phyloP scores from a whole-genome alignment of 2,113 vertebrate genomes.

The Sylvia atricapilla region DNA sequence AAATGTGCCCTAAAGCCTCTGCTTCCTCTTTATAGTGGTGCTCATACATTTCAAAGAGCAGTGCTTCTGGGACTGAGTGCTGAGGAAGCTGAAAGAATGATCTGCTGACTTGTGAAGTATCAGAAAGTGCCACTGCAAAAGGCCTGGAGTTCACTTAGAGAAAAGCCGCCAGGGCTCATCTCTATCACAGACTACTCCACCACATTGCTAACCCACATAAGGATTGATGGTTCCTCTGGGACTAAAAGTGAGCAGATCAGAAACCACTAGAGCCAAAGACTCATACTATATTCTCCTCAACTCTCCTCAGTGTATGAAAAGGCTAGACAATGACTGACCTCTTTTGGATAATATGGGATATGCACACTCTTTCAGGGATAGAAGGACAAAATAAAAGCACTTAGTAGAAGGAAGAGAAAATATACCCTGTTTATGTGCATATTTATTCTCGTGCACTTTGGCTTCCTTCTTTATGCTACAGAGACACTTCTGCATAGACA shows the following conservation, averaged over 20 bases:
- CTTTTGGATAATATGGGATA: not conserved
- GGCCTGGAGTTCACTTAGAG: not conserved
- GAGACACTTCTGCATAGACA: not conserved
- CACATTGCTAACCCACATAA: not conserved
- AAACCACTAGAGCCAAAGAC: not conserved
- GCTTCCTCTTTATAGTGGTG: not conserved
- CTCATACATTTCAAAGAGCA: not conserved
- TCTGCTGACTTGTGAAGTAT: not conserved
- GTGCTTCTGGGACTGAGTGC: not conserved
- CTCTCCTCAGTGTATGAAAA: not conserved
- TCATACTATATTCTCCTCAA: not conserved
- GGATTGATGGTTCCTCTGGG: not conserved
- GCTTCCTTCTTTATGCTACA: not conserved
- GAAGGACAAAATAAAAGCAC: not conserved
- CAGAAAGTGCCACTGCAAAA: not conserved
- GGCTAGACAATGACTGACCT: not conserved
- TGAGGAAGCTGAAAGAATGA: not conserved
- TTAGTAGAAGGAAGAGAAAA: not conserved
- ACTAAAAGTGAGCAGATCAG: not conserved
- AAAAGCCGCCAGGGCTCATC: not conserved
- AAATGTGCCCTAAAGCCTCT: not conserved
- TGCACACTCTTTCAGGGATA: not conserved
- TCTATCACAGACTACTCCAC: not conserved
- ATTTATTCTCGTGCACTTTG: not conserved
- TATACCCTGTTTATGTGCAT: not conserved